Conservation (phyloP, 2,888 invertebrate genomes). For the Cephalotes varians region DNA sequence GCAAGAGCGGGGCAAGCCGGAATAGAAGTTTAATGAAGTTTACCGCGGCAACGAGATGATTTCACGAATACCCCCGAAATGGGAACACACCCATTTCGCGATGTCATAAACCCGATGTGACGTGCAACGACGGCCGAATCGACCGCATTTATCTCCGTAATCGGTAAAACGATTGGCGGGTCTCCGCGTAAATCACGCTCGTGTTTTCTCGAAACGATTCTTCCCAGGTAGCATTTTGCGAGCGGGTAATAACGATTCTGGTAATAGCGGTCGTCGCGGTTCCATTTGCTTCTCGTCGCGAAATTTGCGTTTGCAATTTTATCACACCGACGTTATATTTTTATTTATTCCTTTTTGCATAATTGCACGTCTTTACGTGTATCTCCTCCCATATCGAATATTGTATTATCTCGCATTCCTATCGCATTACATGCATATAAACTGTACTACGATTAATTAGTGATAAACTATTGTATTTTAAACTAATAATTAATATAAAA, state of each 20-base stretch:
- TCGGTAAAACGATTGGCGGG: conserved; percentile 54
- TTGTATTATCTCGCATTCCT: not conserved
- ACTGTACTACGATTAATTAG: not conserved
- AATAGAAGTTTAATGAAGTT: conserved; percentile 84
- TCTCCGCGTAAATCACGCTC: conserved; percentile 50
- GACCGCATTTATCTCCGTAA: conserved; percentile 61
- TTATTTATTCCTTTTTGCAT: conserved; percentile 13
- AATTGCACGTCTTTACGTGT: conserved; percentile 1
- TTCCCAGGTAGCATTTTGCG: conserved; percentile 53
- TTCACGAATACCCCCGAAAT: conserved; percentile 68
- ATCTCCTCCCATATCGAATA: not conserved
- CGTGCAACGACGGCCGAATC: conserved; percentile 61
- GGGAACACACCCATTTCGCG: conserved; percentile 56
- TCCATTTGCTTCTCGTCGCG: conserved; percentile 47
- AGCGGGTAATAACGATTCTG: conserved; percentile 54
- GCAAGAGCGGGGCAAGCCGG: conserved; percentile 76
- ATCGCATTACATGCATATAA: not conserved
- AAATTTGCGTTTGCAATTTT: conserved; percentile 47
- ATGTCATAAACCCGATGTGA: conserved; percentile 60
- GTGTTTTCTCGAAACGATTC: conserved; percentile 56
- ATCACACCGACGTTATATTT: conserved; percentile 35
- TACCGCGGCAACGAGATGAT: conserved; percentile 76
- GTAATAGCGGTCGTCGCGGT: conserved; percentile 54
- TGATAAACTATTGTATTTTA: not conserved
- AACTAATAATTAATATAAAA: not conserved